Base-by-base conservation (phyloP, 2,113 vertebrate species). In the Hippocampus zosterae region DNA sequence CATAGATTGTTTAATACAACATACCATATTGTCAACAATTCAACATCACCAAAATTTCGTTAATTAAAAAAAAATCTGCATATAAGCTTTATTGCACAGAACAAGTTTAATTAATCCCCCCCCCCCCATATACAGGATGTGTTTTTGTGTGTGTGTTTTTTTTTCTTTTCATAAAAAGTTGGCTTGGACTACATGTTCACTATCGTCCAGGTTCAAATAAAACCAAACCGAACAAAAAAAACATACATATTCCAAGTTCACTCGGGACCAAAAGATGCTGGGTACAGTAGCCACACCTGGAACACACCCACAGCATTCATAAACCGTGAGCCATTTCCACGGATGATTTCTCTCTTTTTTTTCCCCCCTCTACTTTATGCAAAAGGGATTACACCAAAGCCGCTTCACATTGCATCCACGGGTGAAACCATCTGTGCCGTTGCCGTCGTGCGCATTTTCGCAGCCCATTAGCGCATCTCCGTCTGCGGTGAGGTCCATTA, bases 71-170 rank as follows among this genome's bases (percentile, higher is more conserved):
- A 83, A 68, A 68, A 86, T 91, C 89, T 92, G 91, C 92, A 92
- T 92, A 92, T 91, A 92, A 93, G 86, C 75, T 88, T 93, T 92
- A 92, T 93, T 93, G 91, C 92, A 92, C 92, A 92, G 89, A 92
- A 93, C 92, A 92, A 90, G 89, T 90, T 86, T 81, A 91, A 92
- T 88, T 81, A 64, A 29, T 46, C n/a, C 89, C 90, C 84, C 82
- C 91, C n/a, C 89, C 90, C 84, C 82, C 91, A 87, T 82, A 88
- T 89, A 90, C n/a, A n/a, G n/a, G n/a, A n/a, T 90, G 48, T 89
- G 87, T 85, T 89, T 86, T 80, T 69, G 81, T 82, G 81, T 44
- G 25, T 27, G n/a, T 44, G 3, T 70, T 84, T 88, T 87, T 75
- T 79, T 59, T 78, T 75, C 75, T 81, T 88, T 89, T 83, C 84